phyloP scores from a whole-genome alignment of 2,888 invertebrate genomes.

The Coelopa pilipes region DNA sequence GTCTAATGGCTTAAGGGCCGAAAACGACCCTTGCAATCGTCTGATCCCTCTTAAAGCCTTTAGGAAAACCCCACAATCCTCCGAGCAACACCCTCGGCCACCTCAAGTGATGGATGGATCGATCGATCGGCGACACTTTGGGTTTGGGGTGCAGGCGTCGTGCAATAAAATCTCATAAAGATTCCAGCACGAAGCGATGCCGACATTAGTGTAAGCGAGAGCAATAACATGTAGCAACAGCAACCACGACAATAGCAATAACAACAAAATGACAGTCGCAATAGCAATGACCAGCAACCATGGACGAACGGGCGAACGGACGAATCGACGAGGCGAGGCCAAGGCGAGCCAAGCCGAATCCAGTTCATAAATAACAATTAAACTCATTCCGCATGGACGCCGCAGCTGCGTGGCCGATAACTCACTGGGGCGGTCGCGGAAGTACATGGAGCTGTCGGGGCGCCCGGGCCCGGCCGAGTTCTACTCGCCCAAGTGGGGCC shows the following conservation, averaged over 20 bases:
- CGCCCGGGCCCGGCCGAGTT: conserved; percentile 78
- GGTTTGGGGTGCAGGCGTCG: neutral
- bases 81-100: no score
- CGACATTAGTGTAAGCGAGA: no score
- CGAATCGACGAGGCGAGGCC: neutral
- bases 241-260: conserved; percentile 9
- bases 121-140: no score
- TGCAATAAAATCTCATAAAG: conserved; percentile 31
- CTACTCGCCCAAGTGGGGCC: conserved; percentile 74
- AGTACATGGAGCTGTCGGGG: conserved; percentile 78
- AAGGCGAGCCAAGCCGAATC: no score
- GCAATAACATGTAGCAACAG: neutral
- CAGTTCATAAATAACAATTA: conserved; percentile 46
- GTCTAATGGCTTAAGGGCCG: no score
- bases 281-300: neutral
- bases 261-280: neutral
- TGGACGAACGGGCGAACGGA: neutral
- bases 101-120: no score
- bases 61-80: no score
- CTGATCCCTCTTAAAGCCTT: no score
- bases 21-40: no score
- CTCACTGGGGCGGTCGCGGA: conserved; percentile 74
- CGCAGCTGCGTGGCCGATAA: conserved; percentile 77
- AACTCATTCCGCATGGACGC: conserved; percentile 38
- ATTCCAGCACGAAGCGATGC: neutral